A percentile compares a stretch with the other conserved stretches of the same genome.
Conservation (phyloP, 2,888 invertebrate genomes). For the Electrophaes corylata region DNA sequence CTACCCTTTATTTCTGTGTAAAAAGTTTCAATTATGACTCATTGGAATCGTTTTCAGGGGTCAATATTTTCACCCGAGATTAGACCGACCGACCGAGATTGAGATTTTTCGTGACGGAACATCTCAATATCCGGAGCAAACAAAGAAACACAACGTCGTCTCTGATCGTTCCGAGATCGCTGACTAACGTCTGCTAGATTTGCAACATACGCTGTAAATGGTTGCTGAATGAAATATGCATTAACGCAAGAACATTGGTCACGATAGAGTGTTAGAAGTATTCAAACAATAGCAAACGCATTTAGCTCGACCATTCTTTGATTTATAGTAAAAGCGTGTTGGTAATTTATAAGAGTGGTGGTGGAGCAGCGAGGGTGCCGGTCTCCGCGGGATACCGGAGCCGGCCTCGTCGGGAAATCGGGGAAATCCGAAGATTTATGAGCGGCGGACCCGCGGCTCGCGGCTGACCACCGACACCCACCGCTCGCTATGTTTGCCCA, state of each 20-base stretch:
- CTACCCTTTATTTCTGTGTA: slow-evolving; percentile 50
- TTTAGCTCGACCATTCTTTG: slow-evolving; percentile 78
- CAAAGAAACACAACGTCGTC: slow-evolving; percentile 65
- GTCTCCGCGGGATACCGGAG: slow-evolving; percentile 57
- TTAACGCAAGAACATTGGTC: slow-evolving; percentile 53
- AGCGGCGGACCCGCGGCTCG: slow-evolving; percentile 62
- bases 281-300: slow-evolving; percentile 83
- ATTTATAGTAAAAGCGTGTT: slow-evolving; percentile 81
- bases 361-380: slow-evolving; percentile 64
- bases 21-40: slow-evolving; percentile 70
- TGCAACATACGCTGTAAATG: slow-evolving; percentile 46
- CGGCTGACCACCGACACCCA: slow-evolving; percentile 68
- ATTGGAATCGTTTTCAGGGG: slow-evolving; percentile 69
- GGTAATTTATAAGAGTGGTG: slow-evolving; percentile 82
- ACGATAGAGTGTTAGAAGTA: slow-evolving; percentile 65
- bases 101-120: slow-evolving; percentile 60
- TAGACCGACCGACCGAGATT: no score
- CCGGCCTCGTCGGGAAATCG: slow-evolving; percentile 66
- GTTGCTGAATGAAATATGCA: slow-evolving; percentile 60
- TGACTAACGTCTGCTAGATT: slow-evolving; percentile 62
- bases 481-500: slow-evolving; percentile 75
- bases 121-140: slow-evolving; percentile 69
- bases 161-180: slow-evolving; percentile 60
- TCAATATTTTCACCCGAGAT: slow-evolving; percentile 62
- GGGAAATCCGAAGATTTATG: slow-evolving; percentile 82